Conservation (phyloP, 2,797 vertebrate species). For the Sylvilagus floridanus region DNA sequence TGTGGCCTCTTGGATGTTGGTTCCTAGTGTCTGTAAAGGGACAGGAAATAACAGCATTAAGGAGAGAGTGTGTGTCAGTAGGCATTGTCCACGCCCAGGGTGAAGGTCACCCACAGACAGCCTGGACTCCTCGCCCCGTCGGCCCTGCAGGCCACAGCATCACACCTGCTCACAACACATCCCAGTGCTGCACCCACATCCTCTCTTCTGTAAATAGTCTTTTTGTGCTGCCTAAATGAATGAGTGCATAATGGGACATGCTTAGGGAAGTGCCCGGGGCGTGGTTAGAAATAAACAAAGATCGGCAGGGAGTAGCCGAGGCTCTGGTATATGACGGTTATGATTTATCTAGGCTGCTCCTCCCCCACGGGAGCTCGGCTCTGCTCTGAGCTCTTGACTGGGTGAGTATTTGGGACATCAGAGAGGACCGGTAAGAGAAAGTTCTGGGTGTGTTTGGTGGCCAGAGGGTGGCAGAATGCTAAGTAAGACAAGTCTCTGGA, state of each 20-base stretch:
- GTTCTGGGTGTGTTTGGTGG: background rate
- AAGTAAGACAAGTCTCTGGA: slow-evolving; percentile 53
- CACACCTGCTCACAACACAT: background rate
- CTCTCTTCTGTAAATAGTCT: slow-evolving; percentile 21
- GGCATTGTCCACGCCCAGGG: background rate
- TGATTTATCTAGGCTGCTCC: background rate
- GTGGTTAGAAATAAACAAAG: background rate
- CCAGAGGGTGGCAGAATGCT: background rate
- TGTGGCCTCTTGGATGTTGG: background rate
- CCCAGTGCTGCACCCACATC: background rate
- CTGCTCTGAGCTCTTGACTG: background rate
- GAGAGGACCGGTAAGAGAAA: background rate
- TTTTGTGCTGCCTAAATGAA: background rate
- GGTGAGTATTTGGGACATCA: background rate
- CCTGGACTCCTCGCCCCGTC: background rate
- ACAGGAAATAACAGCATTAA: background rate
- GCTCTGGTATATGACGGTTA: background rate
- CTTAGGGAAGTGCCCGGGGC: background rate
- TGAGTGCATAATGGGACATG: background rate
- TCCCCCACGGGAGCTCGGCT: slow-evolving; percentile 8
- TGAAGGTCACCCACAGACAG: background rate
- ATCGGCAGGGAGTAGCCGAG: background rate
- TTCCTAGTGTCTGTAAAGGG: background rate
- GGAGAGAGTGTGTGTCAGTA: too few species aligned
- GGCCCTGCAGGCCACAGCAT: background rate